Evolutionary conservation across 2,888 invertebrate genomes (phyloP).

Genomic region (Eilema depressum): DNA sequence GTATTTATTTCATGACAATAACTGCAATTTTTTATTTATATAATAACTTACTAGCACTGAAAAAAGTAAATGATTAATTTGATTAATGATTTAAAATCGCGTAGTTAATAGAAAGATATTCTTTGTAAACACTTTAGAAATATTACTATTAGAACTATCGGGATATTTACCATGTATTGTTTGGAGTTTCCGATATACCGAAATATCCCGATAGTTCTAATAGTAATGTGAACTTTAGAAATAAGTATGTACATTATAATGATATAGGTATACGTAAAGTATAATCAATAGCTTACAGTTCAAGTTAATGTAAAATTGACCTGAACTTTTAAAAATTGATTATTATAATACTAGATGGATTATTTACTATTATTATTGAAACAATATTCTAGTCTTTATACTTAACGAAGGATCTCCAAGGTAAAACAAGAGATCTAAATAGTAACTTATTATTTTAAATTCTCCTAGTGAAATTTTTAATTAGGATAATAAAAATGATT

Average conservation of each 20-base stretch:
- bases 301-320: background rate
- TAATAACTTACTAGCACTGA: background rate
- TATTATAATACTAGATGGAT: background rate
- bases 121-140: background rate
- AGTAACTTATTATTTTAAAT: background rate
- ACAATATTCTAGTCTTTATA: background rate
- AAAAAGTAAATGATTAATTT: too few relatives aligned
- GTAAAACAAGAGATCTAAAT: background rate
- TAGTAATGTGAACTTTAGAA: too few relatives aligned
- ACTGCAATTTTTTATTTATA: background rate
- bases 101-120: background rate
- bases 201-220: too few relatives aligned
- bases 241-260: conserved; percentile 4
- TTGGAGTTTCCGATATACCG: too few relatives aligned
- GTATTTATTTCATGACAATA: background rate
- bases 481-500: conserved; percentile 11
- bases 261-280: background rate
- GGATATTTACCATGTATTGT: too few relatives aligned
- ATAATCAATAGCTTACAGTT: background rate
- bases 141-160: too few relatives aligned
- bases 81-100: background rate
- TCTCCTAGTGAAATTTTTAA: background rate
- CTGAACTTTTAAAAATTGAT: background rate
- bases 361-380: background rate
- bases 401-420: conserved; percentile 6